A percentile compares a stretch with the other conserved stretches of the same genome.
phyloP scores from a whole-genome alignment of 1,140 invertebrate species.

The Tribolium madens region DNA sequence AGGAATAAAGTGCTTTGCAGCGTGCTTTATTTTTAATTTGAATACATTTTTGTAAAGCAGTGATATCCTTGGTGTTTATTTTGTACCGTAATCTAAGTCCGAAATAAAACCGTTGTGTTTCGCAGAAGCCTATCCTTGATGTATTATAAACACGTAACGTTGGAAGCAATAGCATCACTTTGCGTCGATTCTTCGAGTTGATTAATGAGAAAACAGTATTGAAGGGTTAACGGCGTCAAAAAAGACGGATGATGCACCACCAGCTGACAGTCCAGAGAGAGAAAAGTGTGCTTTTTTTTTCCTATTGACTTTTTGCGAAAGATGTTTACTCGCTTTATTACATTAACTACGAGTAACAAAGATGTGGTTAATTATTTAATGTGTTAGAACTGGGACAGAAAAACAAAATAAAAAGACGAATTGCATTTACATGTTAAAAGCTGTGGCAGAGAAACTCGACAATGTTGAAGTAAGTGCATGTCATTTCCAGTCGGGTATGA shows the following conservation, averaged over 20 bases:
- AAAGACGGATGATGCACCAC: constrained; percentile 46
- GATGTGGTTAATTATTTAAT: constrained; percentile 18
- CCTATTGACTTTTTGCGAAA: constrained; percentile 5
- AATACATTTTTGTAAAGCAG: background rate
- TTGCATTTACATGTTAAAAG: constrained; percentile 31
- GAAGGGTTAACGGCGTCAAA: constrained; percentile 50
- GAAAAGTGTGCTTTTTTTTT: background rate
- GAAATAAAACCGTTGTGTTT: background rate
- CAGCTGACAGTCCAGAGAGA: constrained; percentile 40
- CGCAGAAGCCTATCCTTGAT: constrained; percentile 8
- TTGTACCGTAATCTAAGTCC: background rate
- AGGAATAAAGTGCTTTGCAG: no score
- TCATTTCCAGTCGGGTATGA: constrained; percentile 27
- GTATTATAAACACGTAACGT: constrained; percentile 44
- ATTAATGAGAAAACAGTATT: constrained; percentile 47
- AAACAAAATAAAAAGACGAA: constrained; percentile 6
- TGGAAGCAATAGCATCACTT: background rate
- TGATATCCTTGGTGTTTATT: background rate
- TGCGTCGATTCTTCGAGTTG: constrained; percentile 37
- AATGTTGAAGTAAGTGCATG: constrained; percentile 21
- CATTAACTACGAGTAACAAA: background rate
- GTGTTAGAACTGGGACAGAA: background rate
- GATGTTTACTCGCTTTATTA: constrained; percentile 8
- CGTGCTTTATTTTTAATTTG: no score
- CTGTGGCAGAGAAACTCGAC: background rate